These are phyloP conservation scores for Calyptomena viridis DNA, from an alignment of 2,113 vertebrate genomes.

Conservation along the genomic window DNA sequence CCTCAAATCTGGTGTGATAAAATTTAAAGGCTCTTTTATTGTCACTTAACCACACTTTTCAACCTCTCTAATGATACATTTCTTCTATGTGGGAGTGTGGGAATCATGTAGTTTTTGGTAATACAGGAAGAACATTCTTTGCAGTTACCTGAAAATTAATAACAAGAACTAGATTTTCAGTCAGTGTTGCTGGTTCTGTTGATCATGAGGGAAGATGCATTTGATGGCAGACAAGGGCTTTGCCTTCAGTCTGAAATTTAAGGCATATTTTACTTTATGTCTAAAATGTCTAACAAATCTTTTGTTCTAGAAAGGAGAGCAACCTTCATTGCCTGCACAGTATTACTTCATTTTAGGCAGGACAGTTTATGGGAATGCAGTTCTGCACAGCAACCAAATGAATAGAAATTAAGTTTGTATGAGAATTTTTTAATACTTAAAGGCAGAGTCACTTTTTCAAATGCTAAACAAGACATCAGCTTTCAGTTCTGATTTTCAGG, in stretches of 20 bases:
- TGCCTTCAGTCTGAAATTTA: background rate
- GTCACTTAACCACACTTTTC: background rate
- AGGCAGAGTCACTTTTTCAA: background rate
- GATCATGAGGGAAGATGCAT: background rate
- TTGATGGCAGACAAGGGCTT: background rate
- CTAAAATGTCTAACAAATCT: background rate
- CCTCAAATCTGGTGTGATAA: background rate
- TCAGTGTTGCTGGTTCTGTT: background rate
- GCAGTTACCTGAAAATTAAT: background rate
- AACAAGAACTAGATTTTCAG: background rate
- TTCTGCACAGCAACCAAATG: background rate
- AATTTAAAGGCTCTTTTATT: background rate
- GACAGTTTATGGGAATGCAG: background rate
- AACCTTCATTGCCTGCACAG: background rate
- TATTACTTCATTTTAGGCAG: background rate
- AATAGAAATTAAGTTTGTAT: background rate
- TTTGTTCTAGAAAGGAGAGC: background rate
- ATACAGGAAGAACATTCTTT: background rate
- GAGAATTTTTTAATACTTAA: background rate
- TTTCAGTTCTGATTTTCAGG: slow-evolving; percentile 35
- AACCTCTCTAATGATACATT: background rate
- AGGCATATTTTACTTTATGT: background rate
- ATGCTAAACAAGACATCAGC: background rate
- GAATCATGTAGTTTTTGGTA: background rate
- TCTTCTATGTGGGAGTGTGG: background rate